Evolutionary conservation across 2,113 vertebrate genomes (phyloP), one percentile per base, ranked within the genome.

Genomic region (Lontra canadensis): DNA sequence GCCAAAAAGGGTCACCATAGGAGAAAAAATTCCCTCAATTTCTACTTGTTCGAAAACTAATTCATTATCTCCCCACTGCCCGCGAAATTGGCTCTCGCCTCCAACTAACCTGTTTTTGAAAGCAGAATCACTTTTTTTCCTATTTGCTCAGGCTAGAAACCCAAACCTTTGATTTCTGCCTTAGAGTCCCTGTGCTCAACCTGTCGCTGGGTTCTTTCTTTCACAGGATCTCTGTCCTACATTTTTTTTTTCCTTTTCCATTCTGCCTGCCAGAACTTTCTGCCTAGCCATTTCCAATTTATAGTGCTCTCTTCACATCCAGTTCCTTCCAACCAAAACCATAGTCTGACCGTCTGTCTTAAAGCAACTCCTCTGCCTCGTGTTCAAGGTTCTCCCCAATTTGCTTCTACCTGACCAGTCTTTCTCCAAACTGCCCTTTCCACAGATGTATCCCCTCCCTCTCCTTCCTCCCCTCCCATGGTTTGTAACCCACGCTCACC

Each of bases 371-470:
- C 21, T 93, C 59, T 34, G 6, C 29, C 13, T 59, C 12, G 20
- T 34, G 63, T 73, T 88, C 82, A n/a, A 26, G 20, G 13, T 39
- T 57, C 47, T 57, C 17, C 52, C 36, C 69, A 14, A 2, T 18
- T 47, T 36, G 52, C 31, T 14, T 8, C 12, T 15, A n/a, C 31
- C 7, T 34, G 63, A 49, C 13, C 31, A 25, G 36, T 39, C 17
- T 79, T 52, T 57, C 4, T 47, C 81, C 55, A 17, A 34, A 34
- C 23, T 12, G 3, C 17, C 34, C 63, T 11, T 59, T 44, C 18
- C 7, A 2, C 0, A 1, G 34, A 1, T 31, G 4, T 4, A 7
- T 69, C 18, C 42, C 8, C 12, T 11, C 42, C 36, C 26, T n/a
- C 34, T 13, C 13, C 57, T 80, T 36, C 52, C 14, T 36, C 20